Percentiles rank a stretch among this genome's conserved stretches.
phyloP scores from a whole-genome alignment of 2,797 vertebrate genomes.

The Molossus molossus region DNA sequence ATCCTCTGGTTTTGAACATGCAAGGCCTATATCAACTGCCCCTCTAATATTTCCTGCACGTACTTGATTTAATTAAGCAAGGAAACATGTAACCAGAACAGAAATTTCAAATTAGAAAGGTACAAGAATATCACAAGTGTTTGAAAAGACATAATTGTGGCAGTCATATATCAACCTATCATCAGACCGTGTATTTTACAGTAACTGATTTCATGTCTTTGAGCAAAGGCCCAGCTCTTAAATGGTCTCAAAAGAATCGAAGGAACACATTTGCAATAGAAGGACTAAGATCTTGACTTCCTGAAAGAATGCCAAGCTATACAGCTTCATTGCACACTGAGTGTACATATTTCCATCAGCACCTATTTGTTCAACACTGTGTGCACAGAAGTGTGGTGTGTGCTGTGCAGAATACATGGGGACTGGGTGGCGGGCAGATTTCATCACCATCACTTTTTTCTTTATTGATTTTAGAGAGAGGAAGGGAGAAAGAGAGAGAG shows the following conservation, averaged over 20 bases:
- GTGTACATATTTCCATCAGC: background rate
- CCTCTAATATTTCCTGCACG: background rate
- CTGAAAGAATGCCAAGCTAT: background rate
- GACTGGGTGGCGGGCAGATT: background rate
- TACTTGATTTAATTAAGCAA: constrained; percentile 49
- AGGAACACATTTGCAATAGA: background rate
- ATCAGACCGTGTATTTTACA: background rate
- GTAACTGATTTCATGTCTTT: constrained; percentile 12
- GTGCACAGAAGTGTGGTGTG: background rate
- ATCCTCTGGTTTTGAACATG: constrained; percentile 9
- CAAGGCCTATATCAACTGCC: background rate
- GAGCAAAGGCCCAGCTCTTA: background rate
- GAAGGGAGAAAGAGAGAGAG: too few species aligned
- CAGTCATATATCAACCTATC: background rate
- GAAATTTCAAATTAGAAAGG: constrained; percentile 59
- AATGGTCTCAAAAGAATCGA: constrained; percentile 1
- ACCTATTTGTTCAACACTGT: background rate
- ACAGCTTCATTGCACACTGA: background rate
- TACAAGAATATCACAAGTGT: background rate
- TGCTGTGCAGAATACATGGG: background rate
- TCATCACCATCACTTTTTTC: background rate
- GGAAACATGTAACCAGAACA: background rate
- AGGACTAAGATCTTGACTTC: background rate
- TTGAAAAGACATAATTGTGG: constrained; percentile 13
- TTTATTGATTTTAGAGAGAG: too few species aligned